Percentiles rank a stretch among this genome's conserved stretches.
Evolutionary conservation across 2,797 vertebrate genomes (phyloP).

Genomic region (Calcarius lapponicus): DNA sequence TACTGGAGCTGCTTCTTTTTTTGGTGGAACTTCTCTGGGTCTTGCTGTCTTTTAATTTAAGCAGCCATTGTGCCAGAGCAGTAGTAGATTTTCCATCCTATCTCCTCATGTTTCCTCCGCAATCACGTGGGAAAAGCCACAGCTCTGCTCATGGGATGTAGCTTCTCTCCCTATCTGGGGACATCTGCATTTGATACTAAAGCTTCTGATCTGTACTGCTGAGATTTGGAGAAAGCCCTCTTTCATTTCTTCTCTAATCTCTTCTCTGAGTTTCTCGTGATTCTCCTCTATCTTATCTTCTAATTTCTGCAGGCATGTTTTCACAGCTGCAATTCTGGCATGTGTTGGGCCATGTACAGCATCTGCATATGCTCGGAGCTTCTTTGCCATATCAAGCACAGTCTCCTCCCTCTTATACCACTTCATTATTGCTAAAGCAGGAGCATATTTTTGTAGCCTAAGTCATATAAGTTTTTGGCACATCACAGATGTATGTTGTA

Average conservation of each 20-base stretch:
- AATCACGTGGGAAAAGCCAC: not conserved
- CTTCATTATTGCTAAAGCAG: not conserved
- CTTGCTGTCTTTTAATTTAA: not conserved
- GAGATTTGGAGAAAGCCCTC: not conserved
- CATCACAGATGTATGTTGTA: not conserved
- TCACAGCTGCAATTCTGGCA: not conserved
- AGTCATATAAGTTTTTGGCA: not conserved
- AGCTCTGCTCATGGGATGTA: not conserved
- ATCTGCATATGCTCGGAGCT: not conserved
- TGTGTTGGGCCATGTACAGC: not conserved
- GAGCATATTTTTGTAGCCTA: not conserved
- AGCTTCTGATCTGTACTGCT: not conserved
- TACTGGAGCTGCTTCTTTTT: not conserved
- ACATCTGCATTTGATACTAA: not conserved
- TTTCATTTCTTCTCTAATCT: not conserved
- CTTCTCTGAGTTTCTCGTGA: not conserved
- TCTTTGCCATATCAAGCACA: not conserved
- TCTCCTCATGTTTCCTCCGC: not conserved
- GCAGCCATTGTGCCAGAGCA: not conserved
- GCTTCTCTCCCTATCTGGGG: not conserved
- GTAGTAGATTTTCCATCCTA: not conserved
- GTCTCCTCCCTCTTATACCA: not conserved
- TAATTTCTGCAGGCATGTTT: not conserved
- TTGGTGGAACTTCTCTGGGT: not conserved
- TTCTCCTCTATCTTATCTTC: not conserved